phyloP scores from a whole-genome alignment of 2,113 vertebrate genomes.

The Perognathus longimembris region DNA sequence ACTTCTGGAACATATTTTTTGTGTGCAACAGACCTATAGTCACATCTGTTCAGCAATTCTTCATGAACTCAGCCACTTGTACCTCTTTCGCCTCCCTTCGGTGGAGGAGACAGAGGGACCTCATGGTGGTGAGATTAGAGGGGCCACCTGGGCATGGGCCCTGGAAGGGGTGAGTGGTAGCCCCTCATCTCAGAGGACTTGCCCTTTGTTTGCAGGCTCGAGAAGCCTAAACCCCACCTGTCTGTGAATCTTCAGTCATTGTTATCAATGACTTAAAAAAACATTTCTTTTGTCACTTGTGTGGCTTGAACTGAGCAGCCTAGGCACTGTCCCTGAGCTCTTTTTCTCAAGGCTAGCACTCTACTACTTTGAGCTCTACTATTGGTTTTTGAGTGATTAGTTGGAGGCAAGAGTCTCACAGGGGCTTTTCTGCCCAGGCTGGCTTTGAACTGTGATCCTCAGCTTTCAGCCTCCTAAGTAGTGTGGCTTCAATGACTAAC shows the following conservation, averaged over 20 bases:
- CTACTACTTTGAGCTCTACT: too few relatives aligned
- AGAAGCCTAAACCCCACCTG: background rate
- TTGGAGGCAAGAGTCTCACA: too few relatives aligned
- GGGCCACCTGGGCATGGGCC: rapidly evolving
- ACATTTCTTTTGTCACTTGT: too few relatives aligned
- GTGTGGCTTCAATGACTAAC: too few relatives aligned
- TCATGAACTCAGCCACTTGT: background rate
- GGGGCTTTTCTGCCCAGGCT: too few relatives aligned
- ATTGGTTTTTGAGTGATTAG: too few relatives aligned
- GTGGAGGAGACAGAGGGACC: background rate
- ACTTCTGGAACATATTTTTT: background rate
- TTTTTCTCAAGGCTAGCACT: too few relatives aligned
- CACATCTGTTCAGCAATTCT: background rate
- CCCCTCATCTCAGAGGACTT: background rate
- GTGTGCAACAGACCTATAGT: background rate
- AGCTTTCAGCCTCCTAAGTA: too few relatives aligned
- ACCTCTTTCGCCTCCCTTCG: background rate
- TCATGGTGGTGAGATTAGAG: background rate
- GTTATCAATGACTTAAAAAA: too few relatives aligned
- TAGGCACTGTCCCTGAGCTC: too few relatives aligned
- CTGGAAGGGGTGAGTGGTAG: background rate
- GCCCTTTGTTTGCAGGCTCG: background rate
- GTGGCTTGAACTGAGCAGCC: too few relatives aligned
- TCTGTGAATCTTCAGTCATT: background rate
- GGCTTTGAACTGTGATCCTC: too few relatives aligned